These are phyloP conservation scores for Channa striata DNA, from an alignment of 2,797 vertebrate genomes.

Conservation along the genomic window DNA sequence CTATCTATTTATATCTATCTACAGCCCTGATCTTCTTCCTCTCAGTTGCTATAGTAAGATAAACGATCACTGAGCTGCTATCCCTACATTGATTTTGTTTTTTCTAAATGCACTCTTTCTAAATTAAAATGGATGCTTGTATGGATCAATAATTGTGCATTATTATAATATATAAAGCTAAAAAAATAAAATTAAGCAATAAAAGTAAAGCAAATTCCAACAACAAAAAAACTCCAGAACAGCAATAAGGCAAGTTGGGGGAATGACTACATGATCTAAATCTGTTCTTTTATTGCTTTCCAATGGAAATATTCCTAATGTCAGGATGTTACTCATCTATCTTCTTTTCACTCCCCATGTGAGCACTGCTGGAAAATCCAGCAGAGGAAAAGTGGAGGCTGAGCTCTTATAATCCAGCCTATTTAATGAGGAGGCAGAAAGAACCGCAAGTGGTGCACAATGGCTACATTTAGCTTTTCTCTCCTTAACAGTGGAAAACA, in stretches of 20 bases:
- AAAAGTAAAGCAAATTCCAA: conserved; percentile 21
- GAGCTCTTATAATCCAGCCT: conserved; percentile 50
- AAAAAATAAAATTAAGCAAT: conserved; percentile 27
- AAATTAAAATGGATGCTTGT: conserved; percentile 25
- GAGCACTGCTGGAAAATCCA: conserved; percentile 50
- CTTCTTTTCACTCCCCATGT: conserved; percentile 45
- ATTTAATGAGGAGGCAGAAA: conserved; percentile 20
- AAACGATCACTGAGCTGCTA: not conserved
- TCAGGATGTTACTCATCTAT: conserved; percentile 63
- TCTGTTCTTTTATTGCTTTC: conserved; percentile 38
- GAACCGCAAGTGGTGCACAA: conserved; percentile 25
- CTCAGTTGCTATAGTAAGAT: conserved; percentile 10
- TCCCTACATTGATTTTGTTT: conserved; percentile 41
- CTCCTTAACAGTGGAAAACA: conserved; percentile 44
- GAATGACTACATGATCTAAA: conserved; percentile 40
- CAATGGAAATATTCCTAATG: conserved; percentile 56
- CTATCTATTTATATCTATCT: no score
- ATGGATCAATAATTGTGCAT: conserved; percentile 13
- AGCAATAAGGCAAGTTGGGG: conserved; percentile 4
- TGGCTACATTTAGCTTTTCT: conserved; percentile 26
- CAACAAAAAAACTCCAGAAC: not conserved
- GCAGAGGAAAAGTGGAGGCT: conserved; percentile 38
- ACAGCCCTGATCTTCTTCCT: conserved; percentile 1
- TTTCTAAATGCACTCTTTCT: conserved; percentile 24
- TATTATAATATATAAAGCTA: not conserved